These are phyloP conservation scores for Galleria mellonella DNA, from an alignment of 1,140 invertebrate genomes.

Conservation along the genomic window DNA sequence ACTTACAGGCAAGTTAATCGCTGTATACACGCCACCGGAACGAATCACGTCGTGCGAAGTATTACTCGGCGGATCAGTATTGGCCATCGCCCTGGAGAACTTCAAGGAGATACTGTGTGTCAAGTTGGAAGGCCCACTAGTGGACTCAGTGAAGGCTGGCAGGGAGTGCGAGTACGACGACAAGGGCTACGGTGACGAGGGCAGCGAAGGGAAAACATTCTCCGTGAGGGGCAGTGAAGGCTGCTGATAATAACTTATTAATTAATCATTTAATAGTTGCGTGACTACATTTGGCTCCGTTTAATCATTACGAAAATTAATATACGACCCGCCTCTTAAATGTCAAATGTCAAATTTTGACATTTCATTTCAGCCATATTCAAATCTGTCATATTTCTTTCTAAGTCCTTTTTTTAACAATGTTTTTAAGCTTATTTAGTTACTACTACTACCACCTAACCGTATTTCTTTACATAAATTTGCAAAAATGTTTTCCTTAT, in stretches of 20 bases:
- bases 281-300: too few relatives aligned
- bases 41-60: constrained; percentile 86
- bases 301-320: too few relatives aligned
- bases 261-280: neutral
- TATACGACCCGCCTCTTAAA: too few relatives aligned
- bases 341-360: too few relatives aligned
- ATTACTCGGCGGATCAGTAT: constrained; percentile 80
- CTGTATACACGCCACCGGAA: constrained; percentile 85
- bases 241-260: constrained; percentile 13
- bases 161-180: constrained; percentile 50
- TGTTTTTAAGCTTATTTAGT: too few relatives aligned
- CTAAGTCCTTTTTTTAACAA: too few relatives aligned
- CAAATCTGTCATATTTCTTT: too few relatives aligned
- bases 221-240: constrained; percentile 64
- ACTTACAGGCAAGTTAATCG: constrained; percentile 80
- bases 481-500: too few relatives aligned
- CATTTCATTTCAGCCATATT: too few relatives aligned
- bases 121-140: constrained; percentile 72
- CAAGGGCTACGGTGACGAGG: constrained; percentile 63
- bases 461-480: too few relatives aligned
- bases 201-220: constrained; percentile 69
- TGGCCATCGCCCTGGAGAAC: constrained; percentile 81
- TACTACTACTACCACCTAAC: too few relatives aligned
- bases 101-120: constrained; percentile 79
- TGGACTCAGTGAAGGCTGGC: constrained; percentile 41